Evolutionary conservation across 2,113 vertebrate species (phyloP).

Genomic region (Hydrochoerus hydrochaeris): DNA sequence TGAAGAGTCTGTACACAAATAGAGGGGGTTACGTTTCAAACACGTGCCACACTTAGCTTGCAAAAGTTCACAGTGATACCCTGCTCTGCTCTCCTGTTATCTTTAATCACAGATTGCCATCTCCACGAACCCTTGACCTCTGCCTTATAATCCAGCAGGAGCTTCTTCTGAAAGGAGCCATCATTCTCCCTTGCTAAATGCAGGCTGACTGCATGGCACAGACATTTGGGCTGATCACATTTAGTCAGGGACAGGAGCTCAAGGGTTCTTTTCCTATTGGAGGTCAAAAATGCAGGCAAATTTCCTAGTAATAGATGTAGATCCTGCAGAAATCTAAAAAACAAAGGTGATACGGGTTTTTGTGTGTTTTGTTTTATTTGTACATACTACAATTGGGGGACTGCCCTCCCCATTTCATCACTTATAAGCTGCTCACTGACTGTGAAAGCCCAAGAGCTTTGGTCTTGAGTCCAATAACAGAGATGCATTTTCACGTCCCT

Average conservation of each 20-base stretch:
- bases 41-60: background rate
- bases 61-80: background rate
- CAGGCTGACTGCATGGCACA: background rate
- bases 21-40: background rate
- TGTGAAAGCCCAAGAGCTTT: background rate
- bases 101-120: background rate
- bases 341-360: background rate
- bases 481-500: background rate
- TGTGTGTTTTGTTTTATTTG: background rate
- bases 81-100: background rate
- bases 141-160: background rate
- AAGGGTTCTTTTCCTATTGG: background rate
- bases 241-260: background rate
- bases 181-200: background rate
- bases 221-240: background rate
- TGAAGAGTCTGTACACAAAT: background rate
- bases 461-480: background rate
- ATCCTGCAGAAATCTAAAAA: background rate
- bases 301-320: background rate
- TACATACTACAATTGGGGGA: background rate
- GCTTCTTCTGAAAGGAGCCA: background rate
- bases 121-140: background rate
- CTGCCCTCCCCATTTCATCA: background rate
- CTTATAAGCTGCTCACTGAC: background rate
- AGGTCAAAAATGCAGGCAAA: background rate